Base-by-base conservation (phyloP, 1,140 invertebrate species). In the Whitmania pigra region DNA sequence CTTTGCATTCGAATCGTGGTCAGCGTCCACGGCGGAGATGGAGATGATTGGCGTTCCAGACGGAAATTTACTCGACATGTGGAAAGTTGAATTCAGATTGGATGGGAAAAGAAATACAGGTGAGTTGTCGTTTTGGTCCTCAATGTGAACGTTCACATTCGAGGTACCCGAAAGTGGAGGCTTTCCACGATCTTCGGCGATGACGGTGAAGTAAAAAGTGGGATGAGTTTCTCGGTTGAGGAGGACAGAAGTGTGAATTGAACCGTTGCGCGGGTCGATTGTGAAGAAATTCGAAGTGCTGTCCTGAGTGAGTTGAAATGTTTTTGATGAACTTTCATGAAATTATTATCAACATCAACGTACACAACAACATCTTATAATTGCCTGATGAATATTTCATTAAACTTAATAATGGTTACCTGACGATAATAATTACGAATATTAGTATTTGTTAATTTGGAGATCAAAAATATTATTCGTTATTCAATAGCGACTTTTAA, bases 61-160 rank as follows among this genome's bases (percentile, higher is more conserved):
- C 11, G 36, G 36, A 71, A 36, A 31, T 5, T 49, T 53, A 25
- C 25, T 60, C 53, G 71, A 63, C 18, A 72, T 31, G 57, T 60
- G 27, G 54, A 72, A 29, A 18, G 55, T 60, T 11, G 27, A 27
- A 53, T 72, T 63, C 6, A 27, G 20, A n/a, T n/a, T 20, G 25
- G 71, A 27, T 60, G 71, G 71, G 55, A n/a, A 49, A 63, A 31
- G 11, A 31, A 72, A 60, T 31, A 55, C n/a, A 17, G 71, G 71
- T 66, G n/a, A n/a, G 43, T 72, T 67, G 55, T 72, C 71, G 43
- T 72, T 72, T 5, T 40, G 22, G 43, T 72, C 71, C 18, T 29
- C 49, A n/a, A 72, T 31, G 25, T 29, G 27, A 11, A 72, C 43
- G n/a, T n/a, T 31, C 18, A 72, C 71, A 25, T 43, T n/a, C 22